Conservation (phyloP, 1,140 invertebrate species). For the Triops cancriformis region DNA sequence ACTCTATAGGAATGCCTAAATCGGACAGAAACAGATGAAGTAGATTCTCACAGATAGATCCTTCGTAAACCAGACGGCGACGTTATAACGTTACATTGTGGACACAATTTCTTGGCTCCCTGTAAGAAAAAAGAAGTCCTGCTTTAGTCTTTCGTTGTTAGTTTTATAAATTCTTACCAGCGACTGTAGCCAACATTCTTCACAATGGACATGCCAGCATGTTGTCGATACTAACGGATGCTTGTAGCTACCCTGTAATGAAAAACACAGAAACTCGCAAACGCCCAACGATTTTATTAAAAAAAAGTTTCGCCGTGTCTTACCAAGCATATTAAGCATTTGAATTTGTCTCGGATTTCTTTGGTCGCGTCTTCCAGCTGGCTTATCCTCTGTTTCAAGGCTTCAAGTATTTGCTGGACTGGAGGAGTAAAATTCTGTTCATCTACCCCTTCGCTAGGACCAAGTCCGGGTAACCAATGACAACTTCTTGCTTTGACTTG, state of each 20-base stretch:
- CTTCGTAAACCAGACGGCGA: constrained; percentile 73
- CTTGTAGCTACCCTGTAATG: constrained; percentile 56
- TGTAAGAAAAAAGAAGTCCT: constrained; percentile 36
- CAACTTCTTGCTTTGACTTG: not conserved
- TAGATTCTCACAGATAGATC: constrained; percentile 67
- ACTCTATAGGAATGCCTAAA: constrained; percentile 2
- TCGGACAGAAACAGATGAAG: not conserved
- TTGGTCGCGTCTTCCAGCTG: constrained; percentile 51
- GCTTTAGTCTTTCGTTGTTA: not conserved
- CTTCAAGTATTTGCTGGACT: constrained; percentile 34
- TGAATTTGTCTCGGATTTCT: constrained; percentile 49
- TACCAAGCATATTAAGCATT: constrained; percentile 84
- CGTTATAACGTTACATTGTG: constrained; percentile 90
- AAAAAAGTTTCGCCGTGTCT: constrained; percentile 34
- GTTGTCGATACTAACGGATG: constrained; percentile 89
- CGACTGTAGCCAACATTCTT: constrained; percentile 86
- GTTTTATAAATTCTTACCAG: constrained; percentile 46
- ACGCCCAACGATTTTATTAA: not conserved
- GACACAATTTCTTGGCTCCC: constrained; percentile 85
- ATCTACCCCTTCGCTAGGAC: not conserved
- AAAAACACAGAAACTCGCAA: constrained; percentile 26
- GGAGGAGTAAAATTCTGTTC: not conserved
- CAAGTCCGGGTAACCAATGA: not conserved
- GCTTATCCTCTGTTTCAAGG: constrained; percentile 57
- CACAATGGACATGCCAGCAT: constrained; percentile 94